Base-by-base conservation (phyloP, 2,888 invertebrate genomes). In the Listrodromus nycthemerus region DNA sequence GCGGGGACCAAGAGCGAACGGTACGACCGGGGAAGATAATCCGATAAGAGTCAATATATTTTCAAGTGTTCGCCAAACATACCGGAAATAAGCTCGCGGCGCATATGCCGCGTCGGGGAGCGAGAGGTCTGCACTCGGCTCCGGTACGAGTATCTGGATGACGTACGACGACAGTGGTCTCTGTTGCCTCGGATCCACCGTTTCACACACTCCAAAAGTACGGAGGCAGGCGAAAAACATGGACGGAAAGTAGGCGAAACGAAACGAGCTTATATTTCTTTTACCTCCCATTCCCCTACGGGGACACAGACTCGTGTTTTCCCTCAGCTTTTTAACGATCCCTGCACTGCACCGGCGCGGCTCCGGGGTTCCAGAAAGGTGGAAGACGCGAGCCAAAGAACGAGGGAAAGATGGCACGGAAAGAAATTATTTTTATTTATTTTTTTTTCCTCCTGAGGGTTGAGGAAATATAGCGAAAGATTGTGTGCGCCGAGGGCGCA, bases 61-160 rank as follows among this genome's bases (percentile, higher is more conserved):
- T 90, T 90, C 90, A 89, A 91, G 90, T 90, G 90, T 90, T 91
- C 87, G 84, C 87, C 88, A 92, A 91, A 91, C 91, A 91, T 75
- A 91, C 83, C 85, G 78, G 82, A 84, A 80, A 86, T 86, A 86
- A 83, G 86, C 84, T 84, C 76, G 63, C 61, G 76, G 85, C 84
- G 75, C 87, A 86, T 86, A 83, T 87, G 86, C 79, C 76, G 61
- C 33, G 55, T 52, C 41, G 66, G 61, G 58, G 76, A 37, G 73
- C 81, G 80, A 50, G 63, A 69, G 52, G 80, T 71, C 78, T 67
- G 55, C 27, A 71, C 73, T 55, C 45, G 8, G 37, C 21, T 27
- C 48, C 16, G 30, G 67, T 61, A 66, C 78, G 73, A 75, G 65
- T 86, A 78, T 82, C 82, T 85, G 75, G 70, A 87, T 87, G 83